Percentiles rank a stretch among this genome's conserved stretches.
Conservation (phyloP, 2,113 vertebrate genomes). For the Amphiprion ocellaris region DNA sequence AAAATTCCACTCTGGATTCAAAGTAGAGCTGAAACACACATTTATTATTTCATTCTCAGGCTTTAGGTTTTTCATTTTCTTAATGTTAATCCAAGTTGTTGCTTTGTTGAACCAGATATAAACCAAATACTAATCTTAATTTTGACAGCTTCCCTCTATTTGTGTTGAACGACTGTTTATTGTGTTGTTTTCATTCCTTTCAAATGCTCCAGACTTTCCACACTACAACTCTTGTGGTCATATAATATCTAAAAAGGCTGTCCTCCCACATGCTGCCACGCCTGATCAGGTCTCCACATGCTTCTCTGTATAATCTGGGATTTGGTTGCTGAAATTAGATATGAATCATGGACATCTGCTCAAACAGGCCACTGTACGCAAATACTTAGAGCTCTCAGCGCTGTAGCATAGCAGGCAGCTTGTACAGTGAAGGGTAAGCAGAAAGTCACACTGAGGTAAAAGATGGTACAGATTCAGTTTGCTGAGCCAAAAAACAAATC, state of each 20-base stretch:
- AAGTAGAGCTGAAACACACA: neutral
- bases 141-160: no score
- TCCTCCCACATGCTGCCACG: neutral
- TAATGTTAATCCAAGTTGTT: neutral
- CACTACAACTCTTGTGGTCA: neutral
- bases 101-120: no score
- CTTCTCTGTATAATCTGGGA: neutral
- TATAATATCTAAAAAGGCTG: neutral
- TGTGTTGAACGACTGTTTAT: neutral
- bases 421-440: neutral
- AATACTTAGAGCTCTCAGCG: neutral
- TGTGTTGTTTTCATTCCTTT: neutral
- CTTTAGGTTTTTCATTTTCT: neutral
- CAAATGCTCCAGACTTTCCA: neutral
- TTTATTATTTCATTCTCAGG: no score
- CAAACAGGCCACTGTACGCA: neutral
- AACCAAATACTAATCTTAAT: no score
- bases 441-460: neutral
- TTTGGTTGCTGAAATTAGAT: neutral
- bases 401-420: neutral
- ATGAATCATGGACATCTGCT: slow-evolving; percentile 30
- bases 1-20: neutral
- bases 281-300: slow-evolving; percentile 26
- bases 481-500: slow-evolving; percentile 3
- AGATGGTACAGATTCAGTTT: neutral